phyloP scores from a whole-genome alignment of 2,888 invertebrate species.

The Phania funesta region DNA sequence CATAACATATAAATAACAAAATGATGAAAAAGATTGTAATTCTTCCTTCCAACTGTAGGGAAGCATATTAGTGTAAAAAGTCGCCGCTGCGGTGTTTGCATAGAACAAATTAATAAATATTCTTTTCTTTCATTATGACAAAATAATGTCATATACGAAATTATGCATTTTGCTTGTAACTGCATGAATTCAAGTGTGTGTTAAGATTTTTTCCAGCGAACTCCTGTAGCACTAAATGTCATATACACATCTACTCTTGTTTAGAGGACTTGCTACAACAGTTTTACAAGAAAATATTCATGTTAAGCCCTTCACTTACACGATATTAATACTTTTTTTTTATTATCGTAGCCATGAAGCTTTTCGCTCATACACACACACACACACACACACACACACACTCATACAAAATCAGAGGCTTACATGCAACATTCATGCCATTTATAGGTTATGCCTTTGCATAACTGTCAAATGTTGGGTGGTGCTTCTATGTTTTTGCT shows the following conservation, averaged over 20 bases:
- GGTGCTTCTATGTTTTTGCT: constrained; percentile 20
- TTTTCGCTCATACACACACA: background rate
- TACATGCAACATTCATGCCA: background rate
- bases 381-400: background rate
- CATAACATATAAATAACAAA: too few relatives aligned
- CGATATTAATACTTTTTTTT: constrained; percentile 48
- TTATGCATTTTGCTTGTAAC: background rate
- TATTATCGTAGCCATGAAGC: constrained; percentile 40
- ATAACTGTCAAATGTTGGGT: constrained; percentile 30
- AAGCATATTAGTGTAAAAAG: too few relatives aligned
- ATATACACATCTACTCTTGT: constrained; percentile 8
- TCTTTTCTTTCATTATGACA: background rate
- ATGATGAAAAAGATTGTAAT: too few relatives aligned
- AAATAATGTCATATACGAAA: background rate
- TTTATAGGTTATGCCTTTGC: constrained; percentile 28
- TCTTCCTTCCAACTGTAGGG: too few relatives aligned
- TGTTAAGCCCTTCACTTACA: constrained; percentile 48
- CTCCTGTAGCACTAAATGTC: constrained; percentile 35
- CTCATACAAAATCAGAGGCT: too few relatives aligned
- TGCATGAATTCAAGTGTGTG: background rate
- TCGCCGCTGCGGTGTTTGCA: too few relatives aligned
- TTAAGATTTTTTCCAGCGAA: constrained; percentile 1
- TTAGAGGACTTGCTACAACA: constrained; percentile 47
- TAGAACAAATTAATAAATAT: background rate
- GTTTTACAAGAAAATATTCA: constrained; percentile 55